These are phyloP conservation scores for Lissonota sp. DNA, from an alignment of 2,888 invertebrate genomes.

Conservation along the genomic window DNA sequence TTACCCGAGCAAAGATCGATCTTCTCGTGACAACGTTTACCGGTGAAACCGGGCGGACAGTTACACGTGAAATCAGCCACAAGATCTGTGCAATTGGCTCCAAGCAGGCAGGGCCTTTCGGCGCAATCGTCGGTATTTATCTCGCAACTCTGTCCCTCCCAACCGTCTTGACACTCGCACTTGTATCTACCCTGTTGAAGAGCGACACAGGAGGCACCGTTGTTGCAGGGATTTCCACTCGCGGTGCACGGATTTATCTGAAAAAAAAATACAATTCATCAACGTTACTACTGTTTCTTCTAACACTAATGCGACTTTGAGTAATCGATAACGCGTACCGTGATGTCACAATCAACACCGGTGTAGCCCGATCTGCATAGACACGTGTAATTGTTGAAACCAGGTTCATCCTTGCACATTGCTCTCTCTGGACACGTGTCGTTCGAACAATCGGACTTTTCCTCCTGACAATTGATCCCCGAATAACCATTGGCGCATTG, in stretches of 20 bases:
- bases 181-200: conserved; percentile 96
- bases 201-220: conserved; percentile 95
- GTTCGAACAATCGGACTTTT: conserved; percentile 93
- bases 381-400: conserved; percentile 95
- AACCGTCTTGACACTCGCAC: conserved; percentile 98
- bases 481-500: conserved; percentile 94
- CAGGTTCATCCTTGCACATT: conserved; percentile 98
- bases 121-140: conserved; percentile 97
- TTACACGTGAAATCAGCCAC: conserved; percentile 97
- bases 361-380: conserved; percentile 97
- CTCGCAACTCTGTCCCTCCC: conserved; percentile 98
- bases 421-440: conserved; percentile 97
- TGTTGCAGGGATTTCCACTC: conserved; percentile 95
- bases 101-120: conserved; percentile 95
- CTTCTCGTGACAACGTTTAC: conserved; percentile 97
- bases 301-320: conserved; percentile 5
- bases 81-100: conserved; percentile 96
- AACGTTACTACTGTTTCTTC: background rate
- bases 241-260: conserved; percentile 95
- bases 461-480: conserved; percentile 98
- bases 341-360: conserved; percentile 95
- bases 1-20: conserved; percentile 95
- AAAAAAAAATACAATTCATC: conserved; percentile 66
- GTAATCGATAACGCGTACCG: conserved; percentile 85
- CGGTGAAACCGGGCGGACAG: conserved; percentile 97